These are phyloP conservation scores for Wiebesia pumilae DNA, from an alignment of 1,140 invertebrate species.

Conservation along the genomic window DNA sequence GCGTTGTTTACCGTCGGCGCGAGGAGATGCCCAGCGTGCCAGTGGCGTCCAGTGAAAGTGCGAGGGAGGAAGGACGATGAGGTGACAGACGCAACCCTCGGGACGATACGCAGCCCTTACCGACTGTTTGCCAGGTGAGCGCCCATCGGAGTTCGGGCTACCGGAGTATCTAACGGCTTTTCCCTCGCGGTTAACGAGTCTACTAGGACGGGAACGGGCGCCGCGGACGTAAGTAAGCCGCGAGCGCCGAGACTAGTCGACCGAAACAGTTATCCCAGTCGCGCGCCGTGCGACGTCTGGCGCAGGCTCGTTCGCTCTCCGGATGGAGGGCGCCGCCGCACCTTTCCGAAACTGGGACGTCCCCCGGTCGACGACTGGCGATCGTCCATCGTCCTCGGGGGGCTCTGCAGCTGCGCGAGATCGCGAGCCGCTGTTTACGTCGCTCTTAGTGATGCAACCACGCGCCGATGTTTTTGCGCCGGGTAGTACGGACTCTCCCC, in stretches of 20 bases:
- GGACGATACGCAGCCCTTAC: background rate
- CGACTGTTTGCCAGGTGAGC: background rate
- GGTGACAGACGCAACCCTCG: background rate
- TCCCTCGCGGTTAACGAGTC: background rate
- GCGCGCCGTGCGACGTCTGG: no score
- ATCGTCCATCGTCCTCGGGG: background rate
- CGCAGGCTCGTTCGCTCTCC: background rate
- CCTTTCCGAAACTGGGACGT: no score
- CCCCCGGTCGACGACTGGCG: no score
- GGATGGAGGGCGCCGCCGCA: no score
- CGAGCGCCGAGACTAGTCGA: background rate
- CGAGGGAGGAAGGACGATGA: slow-evolving; percentile 19
- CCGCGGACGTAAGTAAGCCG: background rate
- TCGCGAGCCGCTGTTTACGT: background rate
- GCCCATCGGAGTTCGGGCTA: background rate
- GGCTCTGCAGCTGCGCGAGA: background rate
- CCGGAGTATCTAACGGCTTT: background rate
- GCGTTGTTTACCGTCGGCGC: background rate
- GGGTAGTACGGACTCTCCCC: slow-evolving; percentile 56
- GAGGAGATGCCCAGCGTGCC: background rate
- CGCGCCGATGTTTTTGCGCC: slow-evolving; percentile 58
- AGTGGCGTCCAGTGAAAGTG: slow-evolving; percentile 1
- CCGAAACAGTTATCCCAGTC: background rate
- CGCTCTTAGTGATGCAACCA: background rate
- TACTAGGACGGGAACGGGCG: background rate